Conservation (phyloP, 2,113 vertebrate species). For the Thalassarche chlororhynchos region DNA sequence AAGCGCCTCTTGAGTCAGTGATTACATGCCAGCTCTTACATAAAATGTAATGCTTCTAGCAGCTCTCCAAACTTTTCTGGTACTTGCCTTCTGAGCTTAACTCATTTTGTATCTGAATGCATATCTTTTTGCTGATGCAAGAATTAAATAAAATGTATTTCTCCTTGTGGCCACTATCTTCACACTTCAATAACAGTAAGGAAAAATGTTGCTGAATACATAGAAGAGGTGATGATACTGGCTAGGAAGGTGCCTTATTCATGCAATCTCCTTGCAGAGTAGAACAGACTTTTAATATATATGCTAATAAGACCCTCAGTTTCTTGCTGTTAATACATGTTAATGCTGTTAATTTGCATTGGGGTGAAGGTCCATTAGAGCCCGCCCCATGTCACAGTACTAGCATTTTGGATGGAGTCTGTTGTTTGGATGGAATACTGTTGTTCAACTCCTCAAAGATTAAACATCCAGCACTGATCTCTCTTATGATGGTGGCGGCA, state of each 20-base stretch:
- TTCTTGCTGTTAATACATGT: neutral
- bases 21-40: neutral
- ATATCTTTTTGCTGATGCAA: neutral
- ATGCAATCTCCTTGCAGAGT: neutral
- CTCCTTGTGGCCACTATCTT: neutral
- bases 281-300: neutral
- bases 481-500: neutral
- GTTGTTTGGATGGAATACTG: neutral
- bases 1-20: neutral
- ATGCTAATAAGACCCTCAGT: neutral
- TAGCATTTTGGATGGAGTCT: neutral
- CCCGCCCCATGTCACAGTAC: fast-evolving
- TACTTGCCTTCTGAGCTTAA: neutral
- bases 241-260: neutral
- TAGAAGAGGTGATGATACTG: neutral
- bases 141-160: neutral
- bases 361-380: neutral
- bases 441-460: neutral
- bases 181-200: neutral
- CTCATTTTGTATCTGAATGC: neutral
- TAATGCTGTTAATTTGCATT: neutral
- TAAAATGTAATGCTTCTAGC: neutral
- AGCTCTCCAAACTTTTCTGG: neutral
- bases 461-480: neutral
- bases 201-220: neutral